Evolutionary conservation across 2,888 invertebrate species (phyloP).

Genomic region (Helleia helle): DNA sequence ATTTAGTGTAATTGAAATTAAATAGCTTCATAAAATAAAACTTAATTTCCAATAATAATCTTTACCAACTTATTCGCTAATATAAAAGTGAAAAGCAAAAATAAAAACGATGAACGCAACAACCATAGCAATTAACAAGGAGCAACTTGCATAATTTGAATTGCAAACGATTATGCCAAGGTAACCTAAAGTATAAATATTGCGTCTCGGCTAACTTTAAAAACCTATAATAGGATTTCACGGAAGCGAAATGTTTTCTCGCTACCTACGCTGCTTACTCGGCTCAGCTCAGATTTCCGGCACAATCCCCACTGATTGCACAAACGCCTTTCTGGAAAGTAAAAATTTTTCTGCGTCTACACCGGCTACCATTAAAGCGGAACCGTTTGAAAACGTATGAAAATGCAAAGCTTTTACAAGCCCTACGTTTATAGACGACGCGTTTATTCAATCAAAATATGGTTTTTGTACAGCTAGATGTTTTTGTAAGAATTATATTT

Average conservation of each 20-base stretch:
- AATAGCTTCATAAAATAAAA: too few species aligned
- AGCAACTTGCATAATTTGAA: too few species aligned
- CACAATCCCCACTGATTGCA: conserved; percentile 63
- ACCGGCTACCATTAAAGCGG: conserved; percentile 28
- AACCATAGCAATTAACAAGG: too few species aligned
- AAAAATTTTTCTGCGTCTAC: conserved; percentile 45
- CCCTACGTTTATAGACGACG: background rate
- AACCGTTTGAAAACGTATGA: conserved; percentile 20
- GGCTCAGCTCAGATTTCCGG: conserved; percentile 47
- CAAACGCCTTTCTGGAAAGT: conserved; percentile 51
- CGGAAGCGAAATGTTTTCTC: conserved; percentile 34
- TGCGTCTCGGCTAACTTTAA: conserved; percentile 17
- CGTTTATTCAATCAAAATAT: background rate
- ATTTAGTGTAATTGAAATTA: too few species aligned
- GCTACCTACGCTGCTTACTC: conserved; percentile 35
- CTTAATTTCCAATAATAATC: too few species aligned
- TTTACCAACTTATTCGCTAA: too few species aligned
- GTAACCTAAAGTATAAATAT: too few species aligned
- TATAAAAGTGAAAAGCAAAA: too few species aligned
- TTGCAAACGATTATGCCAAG: too few species aligned
- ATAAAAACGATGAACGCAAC: too few species aligned
- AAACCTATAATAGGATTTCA: conserved; percentile 41
- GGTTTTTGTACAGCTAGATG: too few species aligned
- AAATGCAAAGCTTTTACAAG: background rate
- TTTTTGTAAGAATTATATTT: too few species aligned